Evolutionary conservation across 2,113 vertebrate species (phyloP), one percentile per base, ranked within the genome.

Genomic region (Scophthalmus maximus): DNA sequence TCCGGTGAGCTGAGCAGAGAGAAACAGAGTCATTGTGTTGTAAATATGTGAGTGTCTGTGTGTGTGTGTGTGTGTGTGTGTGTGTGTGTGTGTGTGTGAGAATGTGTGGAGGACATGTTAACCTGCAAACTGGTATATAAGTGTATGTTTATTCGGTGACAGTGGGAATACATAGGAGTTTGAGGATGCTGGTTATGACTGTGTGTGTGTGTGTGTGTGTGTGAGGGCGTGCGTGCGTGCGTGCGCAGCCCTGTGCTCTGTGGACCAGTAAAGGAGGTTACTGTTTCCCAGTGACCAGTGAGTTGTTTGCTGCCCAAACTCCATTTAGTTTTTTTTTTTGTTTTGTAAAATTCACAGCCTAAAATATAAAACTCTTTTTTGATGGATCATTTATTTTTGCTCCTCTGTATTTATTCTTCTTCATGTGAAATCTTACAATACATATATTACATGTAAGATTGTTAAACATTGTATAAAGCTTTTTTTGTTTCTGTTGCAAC

Each of bases 361-460:
- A 18, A 60, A 72, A 64, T 74, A 47, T 77, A 64, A 66, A 15
- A 55, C 0, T 27, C 61, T 78, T 8, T 53, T 42, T 15, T 51
- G 60, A 34, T 57, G 29, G 36, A 62, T 63, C 44, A 55, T 73
- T 72, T 73, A n/a, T 80, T 85, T 76, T 85, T 76, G 34, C 81
- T 77, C 73, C 18, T 50, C 20, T 56, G 67, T 90, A 89, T 90
- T 90, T 87, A 87, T 88, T 88, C 79, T 74, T 53, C 63, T 70
- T 71, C 42, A 57, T 53, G 42, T 75, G 50, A 81, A 82, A 81
- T 69, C 53, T 59, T 61, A 36, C 27, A 60, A 53, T 29, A 42
- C 51, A 79, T 68, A 70, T 76, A 85, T 47, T 67, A 64, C 53
- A 76, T 71, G 27, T 79, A 38, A 53, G 40, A 59, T 36, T n/a